Conservation (phyloP, 2,888 invertebrate species). For the Nycteola revayana region DNA sequence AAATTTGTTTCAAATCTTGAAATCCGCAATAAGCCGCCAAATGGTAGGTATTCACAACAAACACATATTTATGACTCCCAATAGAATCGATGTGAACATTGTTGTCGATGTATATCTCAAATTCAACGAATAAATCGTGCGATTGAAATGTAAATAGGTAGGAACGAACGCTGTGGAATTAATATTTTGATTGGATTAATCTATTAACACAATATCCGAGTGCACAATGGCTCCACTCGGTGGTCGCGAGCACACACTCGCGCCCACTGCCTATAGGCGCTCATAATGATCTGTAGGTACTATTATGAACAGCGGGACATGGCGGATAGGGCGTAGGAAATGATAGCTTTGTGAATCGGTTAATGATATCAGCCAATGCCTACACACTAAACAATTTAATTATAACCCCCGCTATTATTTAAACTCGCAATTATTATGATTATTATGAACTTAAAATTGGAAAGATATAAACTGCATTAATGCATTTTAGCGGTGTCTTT, state of each 20-base stretch:
- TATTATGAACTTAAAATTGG: no score
- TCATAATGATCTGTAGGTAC: not conserved
- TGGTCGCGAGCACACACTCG: constrained; percentile 14
- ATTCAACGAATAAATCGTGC: constrained; percentile 59
- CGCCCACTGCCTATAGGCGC: no score
- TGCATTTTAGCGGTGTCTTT: no score
- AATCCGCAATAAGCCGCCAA: not conserved
- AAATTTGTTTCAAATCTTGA: not conserved
- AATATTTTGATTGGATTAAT: constrained; percentile 80
- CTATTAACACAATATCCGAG: constrained; percentile 72
- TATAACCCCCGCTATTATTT: no score
- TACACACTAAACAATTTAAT: no score
- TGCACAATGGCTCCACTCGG: constrained; percentile 54
- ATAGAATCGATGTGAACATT: constrained; percentile 33
- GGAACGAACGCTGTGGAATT: constrained; percentile 67
- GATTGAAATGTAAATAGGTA: constrained; percentile 71
- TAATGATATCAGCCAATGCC: constrained; percentile 25
- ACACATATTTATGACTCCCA: constrained; percentile 24
- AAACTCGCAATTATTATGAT: no score
- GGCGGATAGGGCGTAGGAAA: constrained; percentile 30
- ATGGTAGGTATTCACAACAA: constrained; percentile 9
- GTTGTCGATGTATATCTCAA: constrained; percentile 53
- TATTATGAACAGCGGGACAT: constrained; percentile 28
- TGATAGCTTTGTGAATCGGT: constrained; percentile 28
- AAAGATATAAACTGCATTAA: no score